Percentiles rank a stretch among this genome's conserved stretches.
phyloP scores from a whole-genome alignment of 2,888 invertebrate genomes.

The Lithophane ornitopus region DNA sequence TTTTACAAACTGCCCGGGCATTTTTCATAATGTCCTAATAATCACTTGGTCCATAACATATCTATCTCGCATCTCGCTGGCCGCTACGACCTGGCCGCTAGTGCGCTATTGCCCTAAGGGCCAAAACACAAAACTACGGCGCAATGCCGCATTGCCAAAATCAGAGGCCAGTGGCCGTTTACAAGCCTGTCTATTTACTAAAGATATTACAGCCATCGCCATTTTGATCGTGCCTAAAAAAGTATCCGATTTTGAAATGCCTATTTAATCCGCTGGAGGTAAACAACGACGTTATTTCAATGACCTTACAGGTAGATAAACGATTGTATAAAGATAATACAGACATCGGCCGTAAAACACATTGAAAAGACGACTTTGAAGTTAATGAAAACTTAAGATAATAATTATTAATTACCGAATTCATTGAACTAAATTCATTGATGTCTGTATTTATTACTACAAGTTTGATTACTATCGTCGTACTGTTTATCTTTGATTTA shows the following conservation, averaged over 20 bases:
- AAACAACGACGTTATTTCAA: conserved; percentile 1
- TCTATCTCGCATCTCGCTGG: no score
- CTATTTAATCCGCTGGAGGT: neutral
- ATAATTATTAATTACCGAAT: conserved; percentile 8
- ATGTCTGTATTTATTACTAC: conserved; percentile 19
- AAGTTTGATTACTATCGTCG: conserved; percentile 9
- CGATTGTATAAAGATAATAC: neutral
- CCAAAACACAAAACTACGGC: neutral
- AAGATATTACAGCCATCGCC: neutral
- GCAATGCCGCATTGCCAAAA: neutral
- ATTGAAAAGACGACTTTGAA: neutral
- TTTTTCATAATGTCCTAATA: no score
- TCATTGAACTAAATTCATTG: conserved; percentile 9
- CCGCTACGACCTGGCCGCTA: no score
- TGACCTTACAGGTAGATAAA: neutral
- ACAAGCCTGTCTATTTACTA: neutral
- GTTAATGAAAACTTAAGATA: conserved; percentile 16
- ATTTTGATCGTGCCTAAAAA: neutral
- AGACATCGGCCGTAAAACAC: neutral
- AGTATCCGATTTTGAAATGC: neutral
- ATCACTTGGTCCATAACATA: no score
- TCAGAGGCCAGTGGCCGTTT: no score
- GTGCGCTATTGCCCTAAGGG: no score
- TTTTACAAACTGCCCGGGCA: no score
- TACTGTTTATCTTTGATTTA: conserved; percentile 25